Percentiles rank a stretch among this genome's conserved stretches.
phyloP scores from a whole-genome alignment of 2,888 invertebrate species.

The Heliconius charithonia region DNA sequence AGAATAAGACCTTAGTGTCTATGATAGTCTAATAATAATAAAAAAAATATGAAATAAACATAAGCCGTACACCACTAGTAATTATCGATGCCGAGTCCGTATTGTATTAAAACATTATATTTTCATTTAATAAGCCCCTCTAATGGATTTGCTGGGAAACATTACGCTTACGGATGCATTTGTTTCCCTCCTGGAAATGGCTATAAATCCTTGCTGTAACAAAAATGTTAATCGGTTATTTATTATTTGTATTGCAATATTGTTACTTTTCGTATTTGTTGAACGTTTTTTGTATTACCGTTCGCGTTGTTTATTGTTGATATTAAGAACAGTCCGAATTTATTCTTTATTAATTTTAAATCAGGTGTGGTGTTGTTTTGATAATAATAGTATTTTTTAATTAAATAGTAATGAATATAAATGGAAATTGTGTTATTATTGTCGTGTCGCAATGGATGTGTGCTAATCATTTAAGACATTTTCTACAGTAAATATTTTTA shows the following conservation, averaged over 20 bases:
- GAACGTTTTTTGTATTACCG: not conserved
- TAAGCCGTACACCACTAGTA: not conserved
- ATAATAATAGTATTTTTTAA: not conserved
- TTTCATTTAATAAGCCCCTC: conserved; percentile 29
- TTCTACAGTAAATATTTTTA: not conserved
- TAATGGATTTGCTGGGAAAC: conserved; percentile 25
- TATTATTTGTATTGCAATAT: conserved; percentile 4
- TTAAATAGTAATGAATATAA: not conserved
- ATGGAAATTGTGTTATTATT: not conserved
- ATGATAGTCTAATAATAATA: no score
- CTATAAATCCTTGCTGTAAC: conserved; percentile 8
- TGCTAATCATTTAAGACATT: not conserved
- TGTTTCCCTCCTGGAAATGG: conserved; percentile 39
- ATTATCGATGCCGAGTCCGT: not conserved
- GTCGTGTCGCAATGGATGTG: not conserved
- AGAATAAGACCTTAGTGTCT: no score
- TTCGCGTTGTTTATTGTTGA: not conserved
- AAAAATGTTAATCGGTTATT: conserved; percentile 9
- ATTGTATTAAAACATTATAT: conserved; percentile 19
- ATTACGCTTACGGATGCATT: conserved; percentile 37
- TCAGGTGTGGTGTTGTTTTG: not conserved
- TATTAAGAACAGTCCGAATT: not conserved
- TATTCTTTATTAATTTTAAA: not conserved
- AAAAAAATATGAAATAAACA: conserved; percentile 1
- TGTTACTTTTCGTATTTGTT: not conserved